A percentile compares a stretch with the other conserved stretches of the same genome.
These are phyloP conservation scores for Microctonus brassicae DNA, from an alignment of 2,888 invertebrate genomes.

Conservation along the genomic window DNA sequence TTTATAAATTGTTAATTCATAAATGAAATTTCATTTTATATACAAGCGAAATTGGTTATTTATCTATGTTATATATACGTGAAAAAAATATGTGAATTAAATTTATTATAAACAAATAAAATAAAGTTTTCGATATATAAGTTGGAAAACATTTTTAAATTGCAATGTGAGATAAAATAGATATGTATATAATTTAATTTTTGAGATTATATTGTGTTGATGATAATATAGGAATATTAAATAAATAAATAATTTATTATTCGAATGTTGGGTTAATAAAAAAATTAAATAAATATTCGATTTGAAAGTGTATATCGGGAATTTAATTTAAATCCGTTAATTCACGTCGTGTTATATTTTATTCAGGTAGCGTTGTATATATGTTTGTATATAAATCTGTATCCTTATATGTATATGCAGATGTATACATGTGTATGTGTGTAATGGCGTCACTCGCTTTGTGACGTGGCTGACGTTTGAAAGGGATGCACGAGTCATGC, in stretches of 20 bases:
- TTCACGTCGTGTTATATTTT: neutral
- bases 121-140: too few species aligned
- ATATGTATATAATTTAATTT: too few species aligned
- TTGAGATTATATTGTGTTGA: too few species aligned
- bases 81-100: too few species aligned
- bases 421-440: conserved; percentile 37
- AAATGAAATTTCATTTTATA: neutral
- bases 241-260: too few species aligned
- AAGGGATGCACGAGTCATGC: conserved; percentile 56
- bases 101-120: too few species aligned
- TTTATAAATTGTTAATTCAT: neutral
- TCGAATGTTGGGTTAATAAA: too few species aligned
- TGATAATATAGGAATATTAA: too few species aligned
- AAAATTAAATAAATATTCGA: neutral
- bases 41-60: neutral
- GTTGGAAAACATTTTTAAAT: too few species aligned
- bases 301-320: neutral
- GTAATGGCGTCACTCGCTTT: conserved; percentile 47
- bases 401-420: too few species aligned
- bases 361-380: neutral
- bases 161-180: too few species aligned
- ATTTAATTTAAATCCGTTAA: conserved; percentile 7
- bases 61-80: too few species aligned
- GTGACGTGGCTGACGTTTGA: conserved; percentile 51
- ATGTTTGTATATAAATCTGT: conserved; percentile 27